Evolutionary conservation across 2,113 vertebrate genomes (phyloP).

Genomic region (Dicrurus megarhynchus): DNA sequence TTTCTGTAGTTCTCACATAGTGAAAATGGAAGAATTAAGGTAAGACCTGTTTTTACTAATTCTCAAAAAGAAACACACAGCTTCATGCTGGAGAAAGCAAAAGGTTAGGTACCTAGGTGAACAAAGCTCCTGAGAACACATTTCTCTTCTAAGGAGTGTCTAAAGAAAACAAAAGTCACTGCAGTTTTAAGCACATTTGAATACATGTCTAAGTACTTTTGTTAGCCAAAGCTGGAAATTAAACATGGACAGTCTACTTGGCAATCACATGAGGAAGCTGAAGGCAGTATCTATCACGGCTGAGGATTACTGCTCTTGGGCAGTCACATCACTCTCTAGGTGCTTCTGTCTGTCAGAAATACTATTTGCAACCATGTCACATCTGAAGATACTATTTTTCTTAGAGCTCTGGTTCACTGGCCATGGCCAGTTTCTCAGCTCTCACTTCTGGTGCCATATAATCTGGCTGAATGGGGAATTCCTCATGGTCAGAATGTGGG

Average conservation of each 20-base stretch:
- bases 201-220: neutral
- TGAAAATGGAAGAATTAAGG: neutral
- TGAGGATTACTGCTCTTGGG: neutral
- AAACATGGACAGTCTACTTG: neutral
- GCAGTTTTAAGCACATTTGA: neutral
- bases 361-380: neutral
- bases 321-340: neutral
- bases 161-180: neutral
- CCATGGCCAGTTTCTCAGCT: neutral
- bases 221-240: neutral
- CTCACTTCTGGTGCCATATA: neutral
- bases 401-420: neutral
- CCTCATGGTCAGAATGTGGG: neutral
- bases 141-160: neutral
- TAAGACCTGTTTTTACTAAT: neutral
- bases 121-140: neutral
- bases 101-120: neutral
- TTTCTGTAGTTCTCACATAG: neutral
- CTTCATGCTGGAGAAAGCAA: neutral
- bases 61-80: neutral
- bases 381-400: neutral
- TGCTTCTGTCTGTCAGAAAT: neutral
- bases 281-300: neutral
- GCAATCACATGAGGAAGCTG: neutral
- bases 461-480: neutral